Evolutionary conservation across 1,140 invertebrate genomes (phyloP), one percentile per base, ranked within the genome.

Genomic region (Drosophila ananassae): DNA sequence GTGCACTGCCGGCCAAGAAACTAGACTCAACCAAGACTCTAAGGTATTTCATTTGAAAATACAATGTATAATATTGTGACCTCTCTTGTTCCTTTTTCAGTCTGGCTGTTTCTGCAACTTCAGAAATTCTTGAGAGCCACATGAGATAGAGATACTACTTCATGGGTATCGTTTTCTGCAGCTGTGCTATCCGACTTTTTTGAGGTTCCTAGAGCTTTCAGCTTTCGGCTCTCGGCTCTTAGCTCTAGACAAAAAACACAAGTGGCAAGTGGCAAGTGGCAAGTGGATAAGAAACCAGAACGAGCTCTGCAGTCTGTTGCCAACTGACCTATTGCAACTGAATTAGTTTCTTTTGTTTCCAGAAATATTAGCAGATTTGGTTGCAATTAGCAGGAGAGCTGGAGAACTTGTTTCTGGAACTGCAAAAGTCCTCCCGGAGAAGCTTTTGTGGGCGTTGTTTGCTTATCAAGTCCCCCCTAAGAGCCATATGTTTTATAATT

Each of bases 1-100:
- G 61, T 72, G 61, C 77, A 67, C 59, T 59, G 58, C 71, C n/a
- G 56, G 54, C 22, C 66, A 47, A 72, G 47, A 61, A 39, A 44
- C 3, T 24, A 44, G 30, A 3, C 39, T 41, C 17, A 17, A 17
- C 17, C 17, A 0, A 17, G 17, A 17, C 17, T 17, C 17, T 17
- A 17, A 0, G 1, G 17, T 17, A 17, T 17, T 17, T 17, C 17
- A 17, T 17, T 17, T 17, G 17, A 17, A 17, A 17, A 17, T 17
- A 17, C n/a, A n/a, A n/a, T 0, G 17, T 17, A 17, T 17, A 17
- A 0, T 17, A 17, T 17, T 0, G 0, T 17, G 17, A 17, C 17
- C 17, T 17, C 17, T 17, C 17, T 17, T 17, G 17, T 17, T 17
- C 17, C 39, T 12, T 12, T 51, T 12, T 21, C 22, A 39, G 12